Conservation (phyloP, 2,113 vertebrate species). For the Vombatus ursinus region DNA sequence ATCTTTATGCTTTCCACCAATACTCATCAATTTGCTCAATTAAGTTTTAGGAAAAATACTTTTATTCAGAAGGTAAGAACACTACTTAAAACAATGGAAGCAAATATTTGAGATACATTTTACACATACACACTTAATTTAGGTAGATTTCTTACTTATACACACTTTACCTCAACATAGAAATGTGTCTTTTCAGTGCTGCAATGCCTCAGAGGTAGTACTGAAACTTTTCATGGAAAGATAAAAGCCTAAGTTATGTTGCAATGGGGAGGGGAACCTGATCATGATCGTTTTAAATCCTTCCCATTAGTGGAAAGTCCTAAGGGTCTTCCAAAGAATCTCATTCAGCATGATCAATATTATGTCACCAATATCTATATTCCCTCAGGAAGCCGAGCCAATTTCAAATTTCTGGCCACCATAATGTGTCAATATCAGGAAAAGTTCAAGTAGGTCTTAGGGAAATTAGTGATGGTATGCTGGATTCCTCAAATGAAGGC, state of each 20-base stretch:
- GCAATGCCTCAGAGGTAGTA: too few relatives aligned
- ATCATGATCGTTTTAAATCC: too few relatives aligned
- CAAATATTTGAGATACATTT: not conserved
- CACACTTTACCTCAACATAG: not conserved
- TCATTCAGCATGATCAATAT: not conserved
- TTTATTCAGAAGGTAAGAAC: not conserved
- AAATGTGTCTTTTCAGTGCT: not conserved
- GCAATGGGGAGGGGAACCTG: not conserved
- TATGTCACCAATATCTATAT: not conserved
- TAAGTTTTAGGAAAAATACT: not conserved
- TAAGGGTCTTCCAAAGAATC: not conserved
- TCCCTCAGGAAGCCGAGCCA: not conserved
- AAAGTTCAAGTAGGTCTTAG: not conserved
- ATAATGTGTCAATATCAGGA: not conserved
- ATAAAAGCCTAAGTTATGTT: not conserved
- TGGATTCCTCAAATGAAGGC: too few relatives aligned
- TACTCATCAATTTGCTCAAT: not conserved
- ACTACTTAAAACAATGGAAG: not conserved
- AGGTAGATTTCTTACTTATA: not conserved
- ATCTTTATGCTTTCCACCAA: not conserved
- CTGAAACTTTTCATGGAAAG: not conserved
- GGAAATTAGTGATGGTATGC: not conserved
- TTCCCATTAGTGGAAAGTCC: not conserved
- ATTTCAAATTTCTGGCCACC: not conserved
- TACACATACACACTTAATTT: not conserved